These are phyloP conservation scores for Pseudococcus longispinus DNA, from an alignment of 2,888 invertebrate species.

Conservation along the genomic window DNA sequence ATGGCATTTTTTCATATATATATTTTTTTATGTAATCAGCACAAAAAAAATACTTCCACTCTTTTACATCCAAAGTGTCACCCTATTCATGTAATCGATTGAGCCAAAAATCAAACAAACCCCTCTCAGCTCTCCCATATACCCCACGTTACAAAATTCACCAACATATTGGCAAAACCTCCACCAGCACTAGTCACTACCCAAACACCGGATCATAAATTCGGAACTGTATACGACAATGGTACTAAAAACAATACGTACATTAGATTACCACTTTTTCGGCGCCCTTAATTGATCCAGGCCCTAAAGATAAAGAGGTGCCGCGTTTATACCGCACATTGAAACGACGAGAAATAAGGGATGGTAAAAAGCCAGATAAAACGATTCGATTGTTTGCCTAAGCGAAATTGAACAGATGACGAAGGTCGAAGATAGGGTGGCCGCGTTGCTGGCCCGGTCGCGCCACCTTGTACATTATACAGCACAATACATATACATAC, in stretches of 20 bases:
- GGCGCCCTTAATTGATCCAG: not conserved
- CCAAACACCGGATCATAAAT: not conserved
- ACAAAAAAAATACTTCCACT: too few species aligned
- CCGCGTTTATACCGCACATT: not conserved
- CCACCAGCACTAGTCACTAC: not conserved
- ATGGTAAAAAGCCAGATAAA: not conserved
- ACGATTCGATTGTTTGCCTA: conserved; percentile 15
- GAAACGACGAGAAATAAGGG: not conserved
- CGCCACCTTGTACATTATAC: not conserved
- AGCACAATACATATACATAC: not conserved
- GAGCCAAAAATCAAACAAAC: too few species aligned
- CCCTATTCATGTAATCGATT: too few species aligned
- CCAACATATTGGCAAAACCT: not conserved
- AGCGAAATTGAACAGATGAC: conserved; percentile 26
- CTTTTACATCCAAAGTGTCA: too few species aligned
- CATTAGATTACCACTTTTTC: not conserved
- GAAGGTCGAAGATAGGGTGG: not conserved
- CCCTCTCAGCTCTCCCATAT: too few species aligned
- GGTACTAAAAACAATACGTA: not conserved
- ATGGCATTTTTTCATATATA: too few species aligned
- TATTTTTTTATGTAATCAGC: too few species aligned
- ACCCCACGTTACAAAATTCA: not conserved
- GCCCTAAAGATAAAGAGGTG: not conserved
- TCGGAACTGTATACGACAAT: not conserved
- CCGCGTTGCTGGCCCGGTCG: not conserved